Percentiles rank a stretch among this genome's conserved stretches.
Evolutionary conservation across 1,140 invertebrate species (phyloP).

Genomic region (Bombus vancouverensis): DNA sequence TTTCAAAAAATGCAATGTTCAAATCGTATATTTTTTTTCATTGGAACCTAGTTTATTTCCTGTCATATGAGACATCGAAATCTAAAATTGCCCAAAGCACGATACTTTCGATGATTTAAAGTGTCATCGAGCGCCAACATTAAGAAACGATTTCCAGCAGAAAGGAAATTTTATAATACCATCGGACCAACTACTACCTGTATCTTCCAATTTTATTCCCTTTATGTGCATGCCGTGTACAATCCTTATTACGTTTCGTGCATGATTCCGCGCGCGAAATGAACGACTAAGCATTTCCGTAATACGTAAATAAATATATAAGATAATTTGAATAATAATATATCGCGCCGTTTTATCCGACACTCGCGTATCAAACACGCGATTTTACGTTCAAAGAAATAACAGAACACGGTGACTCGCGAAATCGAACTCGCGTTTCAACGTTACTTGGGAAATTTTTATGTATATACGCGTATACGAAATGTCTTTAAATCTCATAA

Average conservation of each 20-base stretch:
- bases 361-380: background rate
- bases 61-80: background rate
- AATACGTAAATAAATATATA: conserved; percentile 16
- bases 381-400: background rate
- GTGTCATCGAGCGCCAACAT: background rate
- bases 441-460: no score
- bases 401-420: background rate
- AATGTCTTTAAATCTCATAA: no score
- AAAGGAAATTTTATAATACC: background rate
- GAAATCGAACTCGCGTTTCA: no score
- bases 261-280: background rate
- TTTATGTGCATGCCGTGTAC: background rate
- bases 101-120: background rate
- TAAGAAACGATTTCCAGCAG: background rate
- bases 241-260: background rate
- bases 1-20: no score
- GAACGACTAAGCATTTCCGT: background rate
- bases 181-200: conserved; percentile 16
- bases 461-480: no score
- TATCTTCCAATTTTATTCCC: conserved; percentile 8
- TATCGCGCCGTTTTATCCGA: background rate
- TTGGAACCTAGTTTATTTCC: background rate
- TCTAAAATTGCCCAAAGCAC: background rate
- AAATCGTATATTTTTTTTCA: no score
- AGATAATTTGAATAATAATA: conserved; percentile 18